phyloP scores from a whole-genome alignment of 2,888 invertebrate species.

The Drosophila robusta region DNA sequence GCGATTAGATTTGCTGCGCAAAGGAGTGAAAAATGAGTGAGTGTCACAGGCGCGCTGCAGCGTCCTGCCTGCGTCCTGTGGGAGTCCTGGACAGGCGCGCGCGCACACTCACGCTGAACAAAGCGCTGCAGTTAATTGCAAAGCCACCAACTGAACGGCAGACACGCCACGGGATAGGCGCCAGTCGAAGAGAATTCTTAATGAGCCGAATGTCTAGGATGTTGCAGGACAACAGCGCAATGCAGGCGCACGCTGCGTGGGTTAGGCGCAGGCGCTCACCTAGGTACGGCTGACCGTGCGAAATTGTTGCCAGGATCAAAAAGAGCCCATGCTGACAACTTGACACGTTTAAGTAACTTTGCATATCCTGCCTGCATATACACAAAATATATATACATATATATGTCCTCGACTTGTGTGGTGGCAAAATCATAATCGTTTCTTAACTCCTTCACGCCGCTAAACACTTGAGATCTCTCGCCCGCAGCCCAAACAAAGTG shows the following conservation, averaged over 20 bases:
- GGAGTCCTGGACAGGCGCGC: constrained; percentile 45
- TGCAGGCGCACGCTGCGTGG: constrained; percentile 58
- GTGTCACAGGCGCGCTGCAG: constrained; percentile 37
- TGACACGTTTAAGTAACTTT: constrained; percentile 64
- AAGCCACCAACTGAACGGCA: constrained; percentile 70
- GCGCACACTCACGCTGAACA: constrained; percentile 27
- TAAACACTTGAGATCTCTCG: constrained; percentile 25
- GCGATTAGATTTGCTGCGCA: constrained; percentile 69
- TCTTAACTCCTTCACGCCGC: constrained; percentile 70
- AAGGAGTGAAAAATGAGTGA: constrained; percentile 71
- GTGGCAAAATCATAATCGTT: constrained; percentile 76
- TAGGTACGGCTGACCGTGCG: constrained; percentile 56
- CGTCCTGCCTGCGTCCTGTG: constrained; percentile 29
- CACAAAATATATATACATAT: not conserved
- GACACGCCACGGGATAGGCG: constrained; percentile 73
- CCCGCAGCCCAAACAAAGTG: constrained; percentile 41
- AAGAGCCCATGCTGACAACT: constrained; percentile 66
- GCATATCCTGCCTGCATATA: constrained; percentile 16
- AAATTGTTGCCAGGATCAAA: constrained; percentile 49
- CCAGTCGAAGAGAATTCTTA: constrained; percentile 58
- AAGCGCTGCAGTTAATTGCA: constrained; percentile 78
- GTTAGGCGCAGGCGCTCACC: constrained; percentile 47
- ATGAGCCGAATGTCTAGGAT: constrained; percentile 61
- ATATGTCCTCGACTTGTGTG: constrained; percentile 68
- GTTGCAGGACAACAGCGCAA: constrained; percentile 21